These are phyloP conservation scores for Salarias fasciatus DNA, from an alignment of 2,797 vertebrate genomes.

Conservation along the genomic window DNA sequence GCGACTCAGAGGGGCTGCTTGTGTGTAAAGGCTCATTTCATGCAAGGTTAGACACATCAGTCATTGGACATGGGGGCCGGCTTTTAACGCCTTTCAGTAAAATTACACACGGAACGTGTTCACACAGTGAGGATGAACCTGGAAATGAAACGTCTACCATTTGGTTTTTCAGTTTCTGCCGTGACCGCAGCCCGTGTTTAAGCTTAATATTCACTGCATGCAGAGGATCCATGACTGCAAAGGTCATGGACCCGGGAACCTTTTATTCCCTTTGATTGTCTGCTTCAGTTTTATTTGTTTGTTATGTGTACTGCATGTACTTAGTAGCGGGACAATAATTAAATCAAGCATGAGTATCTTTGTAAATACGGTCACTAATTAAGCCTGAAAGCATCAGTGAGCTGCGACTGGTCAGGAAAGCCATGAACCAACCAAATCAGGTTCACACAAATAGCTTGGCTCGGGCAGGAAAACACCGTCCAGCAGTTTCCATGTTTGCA, in stretches of 20 bases:
- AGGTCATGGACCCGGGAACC: slow-evolving; percentile 55
- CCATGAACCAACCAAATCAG: slow-evolving; percentile 45
- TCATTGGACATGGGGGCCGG: slow-evolving; percentile 75
- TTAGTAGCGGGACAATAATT: slow-evolving; percentile 58
- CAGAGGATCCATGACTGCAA: slow-evolving; percentile 59
- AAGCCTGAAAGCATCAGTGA: slow-evolving; percentile 52
- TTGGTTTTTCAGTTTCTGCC: slow-evolving; percentile 45
- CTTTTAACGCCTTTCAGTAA: slow-evolving; percentile 77
- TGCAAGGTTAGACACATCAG: slow-evolving; percentile 85
- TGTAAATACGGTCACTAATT: slow-evolving; percentile 64
- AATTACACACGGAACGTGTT: slow-evolving; percentile 74
- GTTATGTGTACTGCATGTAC: slow-evolving; percentile 27
- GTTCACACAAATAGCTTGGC: slow-evolving; percentile 27
- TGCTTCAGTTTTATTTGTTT: slow-evolving; percentile 46
- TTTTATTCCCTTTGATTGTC: slow-evolving; percentile 45
- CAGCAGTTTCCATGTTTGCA: slow-evolving; percentile 37
- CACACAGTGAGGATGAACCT: slow-evolving; percentile 62
- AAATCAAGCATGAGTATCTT: slow-evolving; percentile 48
- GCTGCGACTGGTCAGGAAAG: slow-evolving; percentile 46
- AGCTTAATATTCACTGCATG: slow-evolving; percentile 50
- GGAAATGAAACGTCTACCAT: slow-evolving; percentile 68
- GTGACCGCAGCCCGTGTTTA: slow-evolving; percentile 37
- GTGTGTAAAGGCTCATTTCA: slow-evolving; percentile 82
- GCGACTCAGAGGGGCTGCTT: slow-evolving; percentile 63
- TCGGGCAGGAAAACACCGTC: slow-evolving; percentile 22